A percentile compares a stretch with the other conserved stretches of the same genome.
These are phyloP conservation scores for Champsocephalus esox DNA, from an alignment of 2,797 vertebrate species.

Conservation along the genomic window DNA sequence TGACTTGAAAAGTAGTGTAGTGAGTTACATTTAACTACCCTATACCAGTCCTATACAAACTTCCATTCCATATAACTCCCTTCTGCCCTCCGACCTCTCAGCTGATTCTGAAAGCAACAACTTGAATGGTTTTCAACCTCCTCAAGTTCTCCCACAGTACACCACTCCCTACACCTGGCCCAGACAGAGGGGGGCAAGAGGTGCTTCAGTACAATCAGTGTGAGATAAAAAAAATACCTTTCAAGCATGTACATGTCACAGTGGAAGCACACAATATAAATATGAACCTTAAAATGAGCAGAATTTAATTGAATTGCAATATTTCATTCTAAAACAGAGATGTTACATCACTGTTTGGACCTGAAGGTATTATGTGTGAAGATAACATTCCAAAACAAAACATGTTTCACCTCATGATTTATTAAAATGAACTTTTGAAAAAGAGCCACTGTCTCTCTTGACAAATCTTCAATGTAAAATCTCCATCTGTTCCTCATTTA, in stretches of 20 bases:
- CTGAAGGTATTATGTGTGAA: constrained; percentile 32
- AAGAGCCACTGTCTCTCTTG: neutral
- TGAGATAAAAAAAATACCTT: no score
- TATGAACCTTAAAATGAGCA: no score
- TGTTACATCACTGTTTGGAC: constrained; percentile 54
- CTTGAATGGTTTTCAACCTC: no score
- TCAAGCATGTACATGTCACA: no score
- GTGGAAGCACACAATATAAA: no score
- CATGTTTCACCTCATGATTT: neutral
- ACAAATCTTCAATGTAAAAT: neutral
- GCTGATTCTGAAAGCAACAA: no score
- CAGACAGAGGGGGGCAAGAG: no score
- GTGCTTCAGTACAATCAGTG: no score
- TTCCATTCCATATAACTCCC: no score
- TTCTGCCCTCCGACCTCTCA: no score
- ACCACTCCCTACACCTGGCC: no score
- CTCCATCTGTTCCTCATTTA: neutral
- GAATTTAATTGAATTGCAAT: neutral
- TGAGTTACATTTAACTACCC: neutral
- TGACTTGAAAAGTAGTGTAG: neutral
- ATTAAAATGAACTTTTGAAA: constrained; percentile 20
- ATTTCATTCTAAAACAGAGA: constrained; percentile 42
- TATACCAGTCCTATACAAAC: neutral
- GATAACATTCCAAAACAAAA: constrained; percentile 25
- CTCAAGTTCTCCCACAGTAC: no score